Base-by-base conservation (phyloP, 2,888 invertebrate species). In the Cyclophora albipunctata region DNA sequence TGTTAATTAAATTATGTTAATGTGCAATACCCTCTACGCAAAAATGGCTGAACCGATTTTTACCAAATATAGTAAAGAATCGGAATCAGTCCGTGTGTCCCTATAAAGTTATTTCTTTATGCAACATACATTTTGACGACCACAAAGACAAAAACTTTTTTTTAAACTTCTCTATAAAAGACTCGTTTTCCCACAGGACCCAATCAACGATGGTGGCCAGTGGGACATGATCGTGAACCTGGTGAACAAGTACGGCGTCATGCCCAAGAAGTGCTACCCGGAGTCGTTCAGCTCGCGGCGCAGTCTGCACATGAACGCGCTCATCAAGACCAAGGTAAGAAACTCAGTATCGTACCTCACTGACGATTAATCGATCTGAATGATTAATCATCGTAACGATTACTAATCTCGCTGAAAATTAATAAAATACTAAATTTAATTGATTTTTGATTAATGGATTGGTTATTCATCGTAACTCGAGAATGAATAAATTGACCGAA, bases 151-250 rank as follows among this genome's bases (percentile, higher is more conserved):
- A n/a, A n/a, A n/a, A n/a, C n/a, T n/a, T n/a, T n/a, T n/a, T n/a
- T n/a, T n/a, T n/a, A n/a, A n/a, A n/a, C n/a, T n/a, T n/a, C 20
- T 20, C 2, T 20, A 1, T 20, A 20, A 20, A 20, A 20, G 20
- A 20, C 20, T 20, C 20, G 20, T 20, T 20, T 20, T 20, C 20
- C 20, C 20, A 20, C 67, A 93, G 91, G 94, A 95, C 71, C 95
- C 96, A n/a, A 92, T 93, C 48, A 91, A 91, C 57, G 96, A 96
- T 69, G 96, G 96, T 35, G 96, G 97, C 0, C 97, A 97, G 75
- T 97, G 96, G 97, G 95, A 96, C 73, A 97, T 97, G 96, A 84
- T 97, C 53, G 93, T 94, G 35, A 96, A 96, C 78, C 82, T 97
- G 33, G 92, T 97, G 51, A 94, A 94, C 76, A 95, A 95, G 71